Conservation (phyloP, 2,797 vertebrate genomes). For the Hybognathus amarus region DNA sequence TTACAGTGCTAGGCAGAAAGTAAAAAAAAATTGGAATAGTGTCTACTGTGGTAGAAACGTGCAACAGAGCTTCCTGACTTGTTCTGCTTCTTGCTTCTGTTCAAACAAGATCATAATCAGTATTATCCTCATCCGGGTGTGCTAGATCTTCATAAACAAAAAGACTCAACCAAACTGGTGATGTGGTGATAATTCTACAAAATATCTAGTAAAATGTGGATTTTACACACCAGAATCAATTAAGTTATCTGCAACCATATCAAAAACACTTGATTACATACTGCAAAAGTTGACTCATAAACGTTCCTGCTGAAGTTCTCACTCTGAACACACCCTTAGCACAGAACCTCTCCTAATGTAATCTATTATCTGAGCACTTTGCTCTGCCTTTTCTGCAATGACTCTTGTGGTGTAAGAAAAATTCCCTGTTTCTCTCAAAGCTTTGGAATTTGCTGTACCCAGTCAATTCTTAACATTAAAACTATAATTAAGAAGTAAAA, state of each 20-base stretch:
- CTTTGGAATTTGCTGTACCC: slow-evolving; percentile 1
- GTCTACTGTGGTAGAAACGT: slow-evolving; percentile 1
- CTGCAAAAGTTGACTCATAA: neutral
- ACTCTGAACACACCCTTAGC: neutral
- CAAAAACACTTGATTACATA: neutral
- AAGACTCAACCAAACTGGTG: neutral
- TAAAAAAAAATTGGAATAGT: slow-evolving; percentile 32
- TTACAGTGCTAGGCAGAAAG: slow-evolving; percentile 37
- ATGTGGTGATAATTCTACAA: neutral
- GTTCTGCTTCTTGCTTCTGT: slow-evolving; percentile 3
- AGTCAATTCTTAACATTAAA: neutral
- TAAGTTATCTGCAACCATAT: neutral
- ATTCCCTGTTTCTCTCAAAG: neutral
- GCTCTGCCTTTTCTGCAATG: slow-evolving; percentile 25
- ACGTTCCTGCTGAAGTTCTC: neutral
- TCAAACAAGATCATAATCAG: slow-evolving; percentile 4
- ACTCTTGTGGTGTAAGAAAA: slow-evolving; percentile 7
- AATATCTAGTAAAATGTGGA: neutral
- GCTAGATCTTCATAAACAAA: neutral
- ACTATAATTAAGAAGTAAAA: slow-evolving; percentile 22
- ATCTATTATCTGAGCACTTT: slow-evolving; percentile 26
- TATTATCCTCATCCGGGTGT: neutral
- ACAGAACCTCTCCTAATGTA: slow-evolving; percentile 5
- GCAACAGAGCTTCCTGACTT: neutral
- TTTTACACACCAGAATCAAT: slow-evolving; percentile 1